These are phyloP conservation scores for Scopus umbretta DNA, from an alignment of 2,113 vertebrate species.

Conservation along the genomic window DNA sequence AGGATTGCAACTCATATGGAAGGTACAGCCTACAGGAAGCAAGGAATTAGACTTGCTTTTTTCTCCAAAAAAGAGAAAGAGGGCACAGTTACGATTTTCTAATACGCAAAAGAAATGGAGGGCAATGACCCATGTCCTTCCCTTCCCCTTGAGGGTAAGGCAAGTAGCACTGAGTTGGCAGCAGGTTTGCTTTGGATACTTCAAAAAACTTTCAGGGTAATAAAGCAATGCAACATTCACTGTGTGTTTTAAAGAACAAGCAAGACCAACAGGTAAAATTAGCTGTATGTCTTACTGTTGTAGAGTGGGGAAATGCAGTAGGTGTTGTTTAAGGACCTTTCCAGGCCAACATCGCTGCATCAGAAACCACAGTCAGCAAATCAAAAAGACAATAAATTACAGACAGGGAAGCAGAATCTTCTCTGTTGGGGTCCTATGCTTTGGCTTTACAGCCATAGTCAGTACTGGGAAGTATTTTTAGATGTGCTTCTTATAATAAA, in stretches of 20 bases:
- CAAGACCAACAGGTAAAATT: background rate
- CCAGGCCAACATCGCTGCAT: background rate
- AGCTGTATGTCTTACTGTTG: background rate
- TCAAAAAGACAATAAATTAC: background rate
- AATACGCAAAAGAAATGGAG: background rate
- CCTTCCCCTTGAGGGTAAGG: background rate
- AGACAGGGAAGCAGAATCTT: background rate
- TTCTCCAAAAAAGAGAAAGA: background rate
- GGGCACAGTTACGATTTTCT: background rate
- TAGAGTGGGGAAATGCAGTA: background rate
- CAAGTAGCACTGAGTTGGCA: background rate
- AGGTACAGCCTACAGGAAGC: background rate
- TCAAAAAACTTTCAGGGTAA: background rate
- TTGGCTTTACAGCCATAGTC: background rate
- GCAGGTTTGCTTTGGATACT: background rate
- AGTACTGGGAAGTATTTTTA: background rate
- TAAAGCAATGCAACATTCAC: background rate
- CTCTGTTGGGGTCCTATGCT: background rate
- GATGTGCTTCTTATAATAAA: background rate
- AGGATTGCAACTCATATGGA: background rate
- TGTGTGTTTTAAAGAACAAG: background rate
- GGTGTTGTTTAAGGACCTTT: background rate
- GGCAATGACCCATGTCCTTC: background rate
- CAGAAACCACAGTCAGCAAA: background rate
- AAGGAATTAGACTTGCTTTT: background rate